Evolutionary conservation across 2,113 vertebrate genomes (phyloP), one percentile per base, ranked within the genome.

Genomic region (Lates calcarifer): DNA sequence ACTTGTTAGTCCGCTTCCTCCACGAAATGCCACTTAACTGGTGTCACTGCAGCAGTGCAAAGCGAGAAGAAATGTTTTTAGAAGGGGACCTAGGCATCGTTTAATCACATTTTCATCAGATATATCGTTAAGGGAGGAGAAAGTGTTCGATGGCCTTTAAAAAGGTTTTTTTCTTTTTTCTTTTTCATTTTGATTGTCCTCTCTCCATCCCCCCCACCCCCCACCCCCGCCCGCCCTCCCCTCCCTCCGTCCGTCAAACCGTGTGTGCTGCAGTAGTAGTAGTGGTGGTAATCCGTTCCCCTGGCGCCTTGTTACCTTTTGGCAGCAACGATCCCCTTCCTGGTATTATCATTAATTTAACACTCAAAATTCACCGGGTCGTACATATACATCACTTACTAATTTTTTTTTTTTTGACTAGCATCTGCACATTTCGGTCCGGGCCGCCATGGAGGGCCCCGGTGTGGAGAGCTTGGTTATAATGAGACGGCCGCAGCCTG

Each of bases 241-340:
- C 68, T 35, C 49, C 72, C 79, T 74, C n/a, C n/a, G n/a, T n/a
- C n/a, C 68, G 49, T 87, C 90, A 83, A 53, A 82, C 72, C 67
- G 80, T 81, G 74, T 64, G n/a, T 78, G 77, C 67, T 91, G 86
- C 96, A 95, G 88, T 98, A 97, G 41, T 43, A 43, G n/a, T n/a
- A n/a, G n/a, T n/a, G n/a, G n/a, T n/a, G n/a, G n/a, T 41, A 41
- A 98, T 97, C 96, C 96, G 96, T 95, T 98, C 97, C 98, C 97
- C 89, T 92, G 96, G 95, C 94, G 96, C 96, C 97, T 98, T 97
- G 97, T 99, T 99, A 99, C 94, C 92, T 95, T 95, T 95, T 96
- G 94, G 94, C 95, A 95, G 92, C 77, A 92, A 90, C 88, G 93
- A 92, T 93, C 96, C 91, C 45, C 47, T 69, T 81, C 73, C 77